Evolutionary conservation across 1,140 invertebrate species (phyloP), one percentile per base, ranked within the genome.

Genomic region (Onthophagus taurus): DNA sequence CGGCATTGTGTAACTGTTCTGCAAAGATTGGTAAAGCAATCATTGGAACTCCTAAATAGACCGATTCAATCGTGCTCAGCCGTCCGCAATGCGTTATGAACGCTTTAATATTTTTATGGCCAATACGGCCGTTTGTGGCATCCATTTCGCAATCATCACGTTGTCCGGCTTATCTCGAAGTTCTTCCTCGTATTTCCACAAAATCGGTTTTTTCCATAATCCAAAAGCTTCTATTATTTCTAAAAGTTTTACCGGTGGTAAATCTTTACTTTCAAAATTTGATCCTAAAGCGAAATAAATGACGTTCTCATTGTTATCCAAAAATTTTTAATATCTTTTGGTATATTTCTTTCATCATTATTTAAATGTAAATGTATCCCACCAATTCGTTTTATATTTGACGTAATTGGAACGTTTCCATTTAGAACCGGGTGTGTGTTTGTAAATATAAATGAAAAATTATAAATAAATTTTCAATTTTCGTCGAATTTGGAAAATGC

Each of bases 251-350:
- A 72, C 57, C 23, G 58, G 50, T 0, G 69, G 60, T 29, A 75
- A 0, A 61, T 66, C 4, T 60, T 52, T 1, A 62, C 67, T 50
- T 63, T 68, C 67, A 13, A 71, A 58, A 36, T 73, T 70, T 2
- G 79, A 76, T 0, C 81, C 81, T 49, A 83, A 69, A 26, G 75
- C 78, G 60, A 83, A 83, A 49, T 79, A 79, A 26, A 85, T 74
- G 1, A 78, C 74, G 29, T 77, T 57, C 9, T 61, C 52, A 0
- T 77, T 70, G 20, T 68, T 64, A 42, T 77, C 72, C n/a, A 83
- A 52, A 49, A 80, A 74, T 19, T 64, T 56, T 52, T 78, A n/a
- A n/a, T n/a, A n/a, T n/a, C n/a, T n/a, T n/a, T n/a, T n/a, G n/a
- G n/a, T n/a, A n/a, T n/a, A n/a, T n/a, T n/a, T n/a, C n/a, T n/a